Conservation (phyloP, 2,888 invertebrate genomes). For the Celastrina argiolus region DNA sequence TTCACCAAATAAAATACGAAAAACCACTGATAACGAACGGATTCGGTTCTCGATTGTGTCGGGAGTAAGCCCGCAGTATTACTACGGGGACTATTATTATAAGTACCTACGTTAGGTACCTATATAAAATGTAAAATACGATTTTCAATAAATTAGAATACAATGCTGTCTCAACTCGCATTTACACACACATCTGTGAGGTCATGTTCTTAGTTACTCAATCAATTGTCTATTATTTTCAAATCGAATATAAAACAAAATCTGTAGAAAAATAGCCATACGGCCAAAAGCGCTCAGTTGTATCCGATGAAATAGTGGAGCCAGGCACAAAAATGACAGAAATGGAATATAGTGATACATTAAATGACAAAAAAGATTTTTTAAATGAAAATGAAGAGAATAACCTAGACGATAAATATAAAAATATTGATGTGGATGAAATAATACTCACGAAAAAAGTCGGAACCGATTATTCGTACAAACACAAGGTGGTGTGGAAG, state of each 20-base stretch:
- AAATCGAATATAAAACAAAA: slow-evolving; percentile 2
- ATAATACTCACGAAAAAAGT: slow-evolving; percentile 39
- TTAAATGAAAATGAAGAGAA: background rate
- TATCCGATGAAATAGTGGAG: slow-evolving; percentile 2
- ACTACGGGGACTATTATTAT: too few species aligned
- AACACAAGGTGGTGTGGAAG: slow-evolving; percentile 79
- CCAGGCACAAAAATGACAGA: background rate
- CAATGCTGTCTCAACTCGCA: background rate
- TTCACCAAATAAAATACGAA: too few species aligned
- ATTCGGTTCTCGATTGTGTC: too few species aligned
- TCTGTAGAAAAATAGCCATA: background rate
- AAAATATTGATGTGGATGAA: slow-evolving; percentile 24
- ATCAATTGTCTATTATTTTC: background rate
- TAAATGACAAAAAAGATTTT: background rate
- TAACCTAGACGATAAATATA: slow-evolving; percentile 11
- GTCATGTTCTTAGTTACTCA: slow-evolving; percentile 12
- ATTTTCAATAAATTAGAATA: slow-evolving; percentile 1
- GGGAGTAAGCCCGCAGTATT: too few species aligned
- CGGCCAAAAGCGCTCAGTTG: background rate
- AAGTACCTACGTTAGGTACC: background rate
- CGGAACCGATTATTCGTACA: slow-evolving; percentile 52
- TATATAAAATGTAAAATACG: background rate
- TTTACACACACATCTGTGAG: slow-evolving; percentile 11
- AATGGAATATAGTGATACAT: background rate
- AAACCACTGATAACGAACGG: too few species aligned